phyloP scores from a whole-genome alignment of 2,113 vertebrate species.

The Hypanus sabinus region DNA sequence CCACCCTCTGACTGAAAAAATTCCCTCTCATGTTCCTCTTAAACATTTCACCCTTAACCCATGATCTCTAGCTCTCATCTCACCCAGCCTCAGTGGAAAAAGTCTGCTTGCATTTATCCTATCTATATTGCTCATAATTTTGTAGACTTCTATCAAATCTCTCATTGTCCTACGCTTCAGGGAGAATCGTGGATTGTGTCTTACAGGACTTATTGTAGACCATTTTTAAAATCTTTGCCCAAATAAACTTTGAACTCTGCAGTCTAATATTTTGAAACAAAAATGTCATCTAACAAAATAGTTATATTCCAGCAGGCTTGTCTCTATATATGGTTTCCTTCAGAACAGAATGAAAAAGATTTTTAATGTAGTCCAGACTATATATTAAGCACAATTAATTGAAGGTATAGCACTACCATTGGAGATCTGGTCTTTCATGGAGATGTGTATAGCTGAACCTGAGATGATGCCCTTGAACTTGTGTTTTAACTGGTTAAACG shows the following conservation, averaged over 20 bases:
- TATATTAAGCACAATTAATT: not conserved
- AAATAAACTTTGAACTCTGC: not conserved
- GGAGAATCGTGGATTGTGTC: too few relatives aligned
- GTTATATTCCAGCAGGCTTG: not conserved
- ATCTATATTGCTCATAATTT: too few relatives aligned
- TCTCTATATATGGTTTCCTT: not conserved
- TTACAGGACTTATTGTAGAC: not conserved
- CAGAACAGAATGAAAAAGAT: not conserved
- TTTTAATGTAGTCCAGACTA: not conserved
- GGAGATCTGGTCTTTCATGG: not conserved
- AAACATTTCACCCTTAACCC: too few relatives aligned
- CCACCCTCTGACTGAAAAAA: too few relatives aligned
- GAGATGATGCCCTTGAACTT: not conserved
- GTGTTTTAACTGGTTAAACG: not conserved
- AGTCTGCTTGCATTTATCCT: too few relatives aligned
- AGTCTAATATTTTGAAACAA: not conserved
- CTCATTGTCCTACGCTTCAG: too few relatives aligned
- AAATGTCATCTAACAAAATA: not conserved
- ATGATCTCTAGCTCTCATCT: too few relatives aligned
- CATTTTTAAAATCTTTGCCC: not conserved
- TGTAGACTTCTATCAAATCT: too few relatives aligned
- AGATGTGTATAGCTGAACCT: not conserved
- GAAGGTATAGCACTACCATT: not conserved
- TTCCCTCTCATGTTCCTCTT: too few relatives aligned
- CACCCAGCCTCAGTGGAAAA: too few relatives aligned